Conservation (phyloP, 2,113 vertebrate genomes). For the Lasiurus cinereus region DNA sequence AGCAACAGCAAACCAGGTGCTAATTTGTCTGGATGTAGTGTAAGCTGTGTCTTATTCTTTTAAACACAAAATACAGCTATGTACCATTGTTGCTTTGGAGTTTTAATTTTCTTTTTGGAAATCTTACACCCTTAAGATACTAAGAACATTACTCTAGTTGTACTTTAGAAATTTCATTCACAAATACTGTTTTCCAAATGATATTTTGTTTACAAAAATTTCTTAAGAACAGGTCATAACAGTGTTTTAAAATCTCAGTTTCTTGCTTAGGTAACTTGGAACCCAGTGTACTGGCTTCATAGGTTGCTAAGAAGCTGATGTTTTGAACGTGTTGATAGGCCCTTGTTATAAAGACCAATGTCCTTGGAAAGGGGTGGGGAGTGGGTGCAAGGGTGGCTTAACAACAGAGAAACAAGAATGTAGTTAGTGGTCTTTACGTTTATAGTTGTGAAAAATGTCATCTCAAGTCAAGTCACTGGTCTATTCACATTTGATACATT, state of each 20-base stretch:
- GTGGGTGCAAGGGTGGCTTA: background rate
- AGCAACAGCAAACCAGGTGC: conserved; percentile 67
- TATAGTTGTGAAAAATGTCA: conserved; percentile 76
- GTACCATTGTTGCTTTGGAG: conserved; percentile 42
- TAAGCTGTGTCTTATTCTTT: conserved; percentile 41
- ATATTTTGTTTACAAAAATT: conserved; percentile 76
- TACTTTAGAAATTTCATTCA: conserved; percentile 65
- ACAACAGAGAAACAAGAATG: conserved; percentile 66
- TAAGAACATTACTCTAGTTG: conserved; percentile 44
- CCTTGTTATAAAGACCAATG: conserved; percentile 62
- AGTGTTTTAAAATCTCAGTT: conserved; percentile 70
- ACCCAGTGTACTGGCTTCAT: conserved; percentile 50
- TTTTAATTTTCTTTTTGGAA: conserved; percentile 37
- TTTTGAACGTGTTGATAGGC: conserved; percentile 68
- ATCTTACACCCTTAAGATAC: conserved; percentile 47
- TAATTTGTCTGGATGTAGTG: conserved; percentile 54
- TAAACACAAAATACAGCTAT: conserved; percentile 45
- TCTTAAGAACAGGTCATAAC: conserved; percentile 57
- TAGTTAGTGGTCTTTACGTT: conserved; percentile 66
- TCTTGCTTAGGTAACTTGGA: conserved; percentile 61
- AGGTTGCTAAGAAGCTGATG: conserved; percentile 66
- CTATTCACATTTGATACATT: conserved; percentile 84
- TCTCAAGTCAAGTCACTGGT: conserved; percentile 86
- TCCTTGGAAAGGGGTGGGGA: background rate
- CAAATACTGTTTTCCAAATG: conserved; percentile 61